phyloP scores from a whole-genome alignment of 2,113 vertebrate species.

The Hystrix brachyura region DNA sequence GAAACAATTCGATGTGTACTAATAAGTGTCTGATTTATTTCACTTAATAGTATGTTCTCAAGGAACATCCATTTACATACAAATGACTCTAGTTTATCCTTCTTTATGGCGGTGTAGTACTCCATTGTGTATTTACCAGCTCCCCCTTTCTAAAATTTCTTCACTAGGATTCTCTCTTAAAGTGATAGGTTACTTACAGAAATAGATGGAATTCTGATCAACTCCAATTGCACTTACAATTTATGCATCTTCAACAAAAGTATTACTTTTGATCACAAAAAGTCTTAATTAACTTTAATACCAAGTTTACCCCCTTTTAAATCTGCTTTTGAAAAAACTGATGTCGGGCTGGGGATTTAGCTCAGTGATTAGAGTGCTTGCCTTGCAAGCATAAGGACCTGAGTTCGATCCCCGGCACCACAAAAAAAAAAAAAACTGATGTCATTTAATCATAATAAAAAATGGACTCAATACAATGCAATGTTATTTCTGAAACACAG shows the following conservation, averaged over 20 bases:
- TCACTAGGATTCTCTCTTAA: conserved; percentile 46
- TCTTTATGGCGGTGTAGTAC: too few relatives aligned
- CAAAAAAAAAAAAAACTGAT: background rate
- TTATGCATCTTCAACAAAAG: conserved; percentile 55
- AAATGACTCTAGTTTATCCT: too few relatives aligned
- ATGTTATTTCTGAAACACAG: conserved; percentile 52
- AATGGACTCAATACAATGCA: conserved; percentile 25
- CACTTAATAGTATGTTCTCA: too few relatives aligned
- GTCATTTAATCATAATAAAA: conserved; percentile 38
- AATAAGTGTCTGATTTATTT: too few relatives aligned
- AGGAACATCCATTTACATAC: too few relatives aligned
- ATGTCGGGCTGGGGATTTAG: background rate
- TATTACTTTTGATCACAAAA: conserved; percentile 6
- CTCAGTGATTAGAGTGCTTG: too few relatives aligned
- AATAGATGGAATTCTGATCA: conserved; percentile 24
- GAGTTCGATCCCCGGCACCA: too few relatives aligned
- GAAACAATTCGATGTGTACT: too few relatives aligned
- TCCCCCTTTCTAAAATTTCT: conserved; percentile 44
- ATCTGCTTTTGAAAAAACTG: conserved; percentile 44
- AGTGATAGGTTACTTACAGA: conserved; percentile 43
- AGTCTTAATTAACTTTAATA: background rate
- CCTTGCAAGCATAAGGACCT: too few relatives aligned
- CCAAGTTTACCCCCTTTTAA: background rate
- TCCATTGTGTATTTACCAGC: background rate
- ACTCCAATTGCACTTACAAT: background rate